Base-by-base conservation (phyloP, 2,888 invertebrate species). In the Drosophila suboccidentalis region DNA sequence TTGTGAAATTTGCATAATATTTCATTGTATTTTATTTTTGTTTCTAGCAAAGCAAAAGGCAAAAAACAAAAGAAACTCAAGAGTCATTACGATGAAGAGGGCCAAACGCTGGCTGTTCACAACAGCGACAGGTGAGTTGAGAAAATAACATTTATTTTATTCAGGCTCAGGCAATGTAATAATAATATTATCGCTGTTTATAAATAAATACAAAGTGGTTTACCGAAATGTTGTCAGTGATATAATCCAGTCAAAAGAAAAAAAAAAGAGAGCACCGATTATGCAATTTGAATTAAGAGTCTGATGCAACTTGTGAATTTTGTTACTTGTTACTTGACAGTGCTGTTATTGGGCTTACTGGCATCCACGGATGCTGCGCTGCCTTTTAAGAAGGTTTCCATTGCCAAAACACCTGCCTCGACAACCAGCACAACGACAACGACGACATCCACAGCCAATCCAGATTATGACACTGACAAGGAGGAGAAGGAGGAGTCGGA, bases 331-430 rank as follows among this genome's bases (percentile, higher is more conserved):
- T 29, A 29, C 13, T 55, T 26, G 5, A 17, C 15, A 84, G 84
- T 84, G 73, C 73, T 86, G 94, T 75, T 94, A 43, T 92, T 94
- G 61, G 88, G 95, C 58, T 93, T 94, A 84, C 94, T 94, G 78
- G 92, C 68, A 49, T 69, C 80, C 32, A 67, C 93, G 32, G 92
- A 93, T 62, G 94, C 94, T 32, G 93, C 94, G 43, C 75, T 95
- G 13, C 94, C 95, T 0, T 93, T 95, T 66, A 94, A 95, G 91
- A 94, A 94, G 91, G 92, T 94, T 29, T 95, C 91, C 60, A 76
- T 91, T 77, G 84, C 90, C 61, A 89, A 91, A 65, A 82, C 91
- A 67, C 76, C 91, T 59, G 86, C 79, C 63, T 75, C 89, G 26
- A 93, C 93, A 54, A 93, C 93, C n/a, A 94, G 94, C 15, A 94